Base-by-base conservation (phyloP, 2,888 invertebrate genomes). In the Conistra vaccinii region DNA sequence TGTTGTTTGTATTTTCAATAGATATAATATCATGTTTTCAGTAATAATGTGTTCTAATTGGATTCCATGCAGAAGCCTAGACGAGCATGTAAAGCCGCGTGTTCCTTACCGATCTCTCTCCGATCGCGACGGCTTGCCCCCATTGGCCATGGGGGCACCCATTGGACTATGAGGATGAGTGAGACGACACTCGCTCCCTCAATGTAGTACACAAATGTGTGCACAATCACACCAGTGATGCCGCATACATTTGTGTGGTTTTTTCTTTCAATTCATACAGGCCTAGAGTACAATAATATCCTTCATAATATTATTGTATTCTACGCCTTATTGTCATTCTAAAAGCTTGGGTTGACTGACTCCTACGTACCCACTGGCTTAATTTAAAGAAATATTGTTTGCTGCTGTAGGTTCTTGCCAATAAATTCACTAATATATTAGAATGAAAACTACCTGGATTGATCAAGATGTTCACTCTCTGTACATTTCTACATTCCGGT, bases 381-480 rank as follows among this genome's bases (percentile, higher is more conserved):
- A 62, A 20, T 42, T 63, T 12, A 3, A 9, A 3, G 7, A 6
- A 10, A 26, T 10, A 20, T 29, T 39, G 1, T 29, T 26, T 26
- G 6, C 32, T 35, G 17, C 17, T 10, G 6, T 12, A 6, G 23
- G 6, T 51, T n/a, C 9, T 55, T 29, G 35, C 26, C 23, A 23
- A 61, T n/a, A 5, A 17, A 51, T 66, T n/a, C 0, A 32, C 7
- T 39, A 17, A 17, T 42, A 48, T 1, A 61, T n/a, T 10, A 12
- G 23, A 60, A 42, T 20, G 5, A 32, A 51, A 68, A 69, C 55
- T 89, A 92, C 94, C 94, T 89, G 92, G 86, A 81, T 87, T 89
- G 7, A 92, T 88, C 23, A 93, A 78, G 67, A 91, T 72, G 63
- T 93, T 91, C 10, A 94, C 85, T 86, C 91, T 90, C 78, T 94